A percentile compares a stretch with the other conserved stretches of the same genome.
phyloP scores from a whole-genome alignment of 2,797 vertebrate genomes.

The Nyctibius grandis region DNA sequence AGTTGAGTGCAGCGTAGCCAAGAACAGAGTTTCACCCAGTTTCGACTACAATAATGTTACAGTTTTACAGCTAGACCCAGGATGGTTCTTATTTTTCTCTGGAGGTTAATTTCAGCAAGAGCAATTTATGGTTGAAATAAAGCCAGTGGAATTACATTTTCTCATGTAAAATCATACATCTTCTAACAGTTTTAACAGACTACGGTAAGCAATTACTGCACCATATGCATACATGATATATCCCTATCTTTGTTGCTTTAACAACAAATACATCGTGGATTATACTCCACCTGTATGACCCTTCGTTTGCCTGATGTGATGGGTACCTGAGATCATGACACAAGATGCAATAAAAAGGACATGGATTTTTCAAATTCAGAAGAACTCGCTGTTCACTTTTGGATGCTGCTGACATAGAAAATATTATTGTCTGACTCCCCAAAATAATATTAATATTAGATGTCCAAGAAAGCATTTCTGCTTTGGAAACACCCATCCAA shows the following conservation, averaged over 20 bases:
- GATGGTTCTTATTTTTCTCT: fast-evolving
- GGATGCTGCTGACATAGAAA: background rate
- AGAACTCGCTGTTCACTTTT: background rate
- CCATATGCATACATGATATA: fast-evolving
- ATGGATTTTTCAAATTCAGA: background rate
- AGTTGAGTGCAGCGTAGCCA: background rate
- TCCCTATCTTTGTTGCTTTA: background rate
- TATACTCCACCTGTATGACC: background rate
- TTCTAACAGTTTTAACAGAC: background rate
- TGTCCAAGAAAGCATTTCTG: background rate
- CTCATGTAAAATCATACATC: background rate
- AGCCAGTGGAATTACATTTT: background rate
- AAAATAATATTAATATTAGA: background rate
- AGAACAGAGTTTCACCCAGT: background rate
- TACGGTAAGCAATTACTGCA: background rate
- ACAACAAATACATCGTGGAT: background rate
- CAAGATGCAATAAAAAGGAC: background rate
- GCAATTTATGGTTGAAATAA: background rate
- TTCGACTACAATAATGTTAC: background rate
- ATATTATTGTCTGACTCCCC: background rate
- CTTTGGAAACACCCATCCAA: background rate
- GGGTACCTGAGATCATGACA: background rate
- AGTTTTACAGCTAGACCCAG: background rate
- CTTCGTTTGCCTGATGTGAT: background rate
- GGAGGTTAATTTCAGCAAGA: background rate